Percentiles rank a stretch among this genome's conserved stretches.
Conservation (phyloP, 1,140 invertebrate genomes). For the Leptonema lineaticorne region DNA sequence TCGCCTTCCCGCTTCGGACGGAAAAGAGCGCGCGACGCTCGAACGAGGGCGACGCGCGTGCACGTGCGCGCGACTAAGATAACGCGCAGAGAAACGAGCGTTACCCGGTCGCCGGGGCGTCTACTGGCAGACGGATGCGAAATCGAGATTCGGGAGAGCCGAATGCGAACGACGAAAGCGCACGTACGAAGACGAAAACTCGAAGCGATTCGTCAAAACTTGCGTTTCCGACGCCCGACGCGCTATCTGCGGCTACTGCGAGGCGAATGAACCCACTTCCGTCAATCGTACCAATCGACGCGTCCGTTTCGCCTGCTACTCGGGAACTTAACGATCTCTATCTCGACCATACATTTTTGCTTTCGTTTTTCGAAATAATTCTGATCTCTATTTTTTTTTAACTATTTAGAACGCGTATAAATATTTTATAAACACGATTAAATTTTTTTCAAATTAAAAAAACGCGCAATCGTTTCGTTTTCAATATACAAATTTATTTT, state of each 20-base stretch:
- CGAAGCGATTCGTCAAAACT: too few relatives aligned
- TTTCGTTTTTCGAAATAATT: too few relatives aligned
- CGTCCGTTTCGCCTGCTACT: not conserved
- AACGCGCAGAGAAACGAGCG: not conserved
- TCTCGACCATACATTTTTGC: too few relatives aligned
- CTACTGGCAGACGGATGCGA: not conserved
- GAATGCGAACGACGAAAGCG: not conserved
- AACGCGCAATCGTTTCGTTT: too few relatives aligned
- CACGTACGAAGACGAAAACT: too few relatives aligned
- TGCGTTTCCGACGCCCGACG: not conserved
- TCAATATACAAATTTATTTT: too few relatives aligned
- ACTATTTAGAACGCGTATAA: too few relatives aligned
- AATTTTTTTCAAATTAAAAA: too few relatives aligned
- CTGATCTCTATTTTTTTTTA: too few relatives aligned
- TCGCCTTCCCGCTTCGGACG: too few relatives aligned
- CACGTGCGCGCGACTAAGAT: not conserved
- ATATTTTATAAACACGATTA: too few relatives aligned
- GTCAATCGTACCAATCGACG: not conserved
- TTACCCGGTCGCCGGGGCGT: not conserved
- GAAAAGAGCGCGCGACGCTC: not conserved
- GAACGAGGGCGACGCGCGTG: not conserved
- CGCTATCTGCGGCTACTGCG: not conserved
- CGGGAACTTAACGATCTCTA: not conserved
- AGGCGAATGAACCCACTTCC: slow-evolving; percentile 12
- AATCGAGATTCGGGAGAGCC: too few relatives aligned